Conservation (phyloP, 2,113 vertebrate species). For the Copsychus sechellarum region DNA sequence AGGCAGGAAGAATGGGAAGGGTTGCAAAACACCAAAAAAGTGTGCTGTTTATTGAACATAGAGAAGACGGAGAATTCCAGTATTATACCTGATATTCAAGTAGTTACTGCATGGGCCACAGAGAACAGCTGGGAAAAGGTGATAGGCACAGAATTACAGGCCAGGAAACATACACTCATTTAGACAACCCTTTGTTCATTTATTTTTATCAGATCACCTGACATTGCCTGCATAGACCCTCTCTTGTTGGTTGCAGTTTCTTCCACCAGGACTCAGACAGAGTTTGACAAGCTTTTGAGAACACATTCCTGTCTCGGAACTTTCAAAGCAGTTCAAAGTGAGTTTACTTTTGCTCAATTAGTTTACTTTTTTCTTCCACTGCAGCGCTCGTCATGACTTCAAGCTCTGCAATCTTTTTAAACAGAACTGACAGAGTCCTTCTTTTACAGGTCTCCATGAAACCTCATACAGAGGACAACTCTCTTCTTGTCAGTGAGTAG, state of each 20-base stretch:
- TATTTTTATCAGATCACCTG: neutral
- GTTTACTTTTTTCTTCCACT: neutral
- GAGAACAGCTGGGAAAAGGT: neutral
- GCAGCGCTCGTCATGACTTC: neutral
- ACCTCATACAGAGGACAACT: neutral
- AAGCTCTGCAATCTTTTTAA: neutral
- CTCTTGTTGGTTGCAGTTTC: neutral
- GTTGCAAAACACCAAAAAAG: neutral
- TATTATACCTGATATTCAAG: neutral
- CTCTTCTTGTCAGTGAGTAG: neutral
- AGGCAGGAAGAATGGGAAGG: neutral
- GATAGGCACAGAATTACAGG: neutral
- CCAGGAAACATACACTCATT: neutral
- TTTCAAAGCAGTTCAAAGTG: neutral
- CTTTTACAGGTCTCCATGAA: neutral
- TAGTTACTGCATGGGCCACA: neutral
- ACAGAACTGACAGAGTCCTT: neutral
- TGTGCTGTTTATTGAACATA: accelerated
- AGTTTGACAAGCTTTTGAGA: neutral
- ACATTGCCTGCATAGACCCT: neutral
- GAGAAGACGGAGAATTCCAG: neutral
- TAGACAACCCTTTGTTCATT: neutral
- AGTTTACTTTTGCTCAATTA: neutral
- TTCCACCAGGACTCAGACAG: neutral
- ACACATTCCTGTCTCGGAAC: neutral